Conservation (phyloP, 2,888 invertebrate species). For the Venustoraphidia nigricollis region DNA sequence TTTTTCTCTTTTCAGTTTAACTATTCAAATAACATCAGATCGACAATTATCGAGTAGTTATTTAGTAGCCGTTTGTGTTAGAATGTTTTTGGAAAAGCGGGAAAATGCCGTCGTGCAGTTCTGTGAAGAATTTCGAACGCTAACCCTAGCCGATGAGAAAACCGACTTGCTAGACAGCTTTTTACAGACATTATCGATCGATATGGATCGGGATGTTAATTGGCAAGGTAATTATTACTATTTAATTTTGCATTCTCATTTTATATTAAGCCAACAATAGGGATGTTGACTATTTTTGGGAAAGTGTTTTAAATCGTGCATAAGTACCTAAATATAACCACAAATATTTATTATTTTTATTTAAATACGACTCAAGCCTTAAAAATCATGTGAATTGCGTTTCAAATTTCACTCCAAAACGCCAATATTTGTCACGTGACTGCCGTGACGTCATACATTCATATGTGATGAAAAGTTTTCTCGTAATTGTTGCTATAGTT, state of each 20-base stretch:
- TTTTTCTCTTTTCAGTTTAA: slow-evolving; percentile 26
- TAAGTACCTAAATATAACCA: too few relatives aligned
- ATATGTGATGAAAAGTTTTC: too few relatives aligned
- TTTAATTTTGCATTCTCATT: neutral
- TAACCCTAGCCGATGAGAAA: slow-evolving; percentile 79
- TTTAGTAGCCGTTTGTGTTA: slow-evolving; percentile 58
- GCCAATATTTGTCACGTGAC: too few relatives aligned
- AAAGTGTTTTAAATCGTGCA: too few relatives aligned
- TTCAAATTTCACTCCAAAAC: too few relatives aligned
- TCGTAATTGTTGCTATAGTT: too few relatives aligned
- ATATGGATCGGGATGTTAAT: slow-evolving; percentile 52
- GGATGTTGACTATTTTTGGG: too few relatives aligned
- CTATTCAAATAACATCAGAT: slow-evolving; percentile 47
- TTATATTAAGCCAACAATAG: neutral
- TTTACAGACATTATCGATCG: slow-evolving; percentile 49
- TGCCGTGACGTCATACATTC: too few relatives aligned
- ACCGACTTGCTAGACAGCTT: slow-evolving; percentile 76
- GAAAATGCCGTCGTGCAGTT: slow-evolving; percentile 60
- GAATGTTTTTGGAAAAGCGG: slow-evolving; percentile 65
- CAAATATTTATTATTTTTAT: too few relatives aligned
- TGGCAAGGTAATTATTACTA: slow-evolving; percentile 66
- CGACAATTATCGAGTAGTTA: slow-evolving; percentile 57
- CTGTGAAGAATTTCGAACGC: slow-evolving; percentile 61
- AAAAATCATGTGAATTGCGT: too few relatives aligned
- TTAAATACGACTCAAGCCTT: too few relatives aligned